Evolutionary conservation across 92 coral and sea anemone genomes (phyloP), one percentile per base, ranked within the genome.

Genomic region (Zoanthus gigantus): DNA sequence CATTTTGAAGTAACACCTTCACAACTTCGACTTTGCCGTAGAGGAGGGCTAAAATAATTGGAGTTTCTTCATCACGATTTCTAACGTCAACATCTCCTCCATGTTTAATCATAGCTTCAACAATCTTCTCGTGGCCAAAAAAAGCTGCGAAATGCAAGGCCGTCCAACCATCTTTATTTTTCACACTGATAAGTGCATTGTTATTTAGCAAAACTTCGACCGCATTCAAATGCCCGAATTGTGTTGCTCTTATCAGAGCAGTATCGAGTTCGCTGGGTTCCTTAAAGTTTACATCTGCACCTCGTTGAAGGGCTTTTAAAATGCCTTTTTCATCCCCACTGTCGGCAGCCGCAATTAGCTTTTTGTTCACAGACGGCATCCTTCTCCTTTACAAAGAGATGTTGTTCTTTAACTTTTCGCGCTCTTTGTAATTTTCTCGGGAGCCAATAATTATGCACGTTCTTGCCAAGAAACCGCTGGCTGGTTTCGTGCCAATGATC

Each of bases 41-140:
- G 47, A 47, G 56, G 9, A 71, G 71, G 17, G 83, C 83, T n/a
- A 77, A 30, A 65, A 77, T 77, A 2, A 77, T 45, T 8, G 83
- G 83, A 1, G 83, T 77, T 77, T 77, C 83, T 77, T 77, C 68
- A 37, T 77, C 67, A 34, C 48, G 48, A 7, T 77, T 77, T 56
- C 16, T 77, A 12, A 77, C 37, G 53, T 77, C 83, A 14, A 77
- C 83, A 7, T 77, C 83, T 77, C 83, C 83, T 57, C 83, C 83
- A 45, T 77, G 83, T 45, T 77, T 45, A 32, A 77, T 54, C 83
- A 77, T 77, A n/a, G 67, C 48, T 68, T 54, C 69, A 0, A 77
- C 83, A 56, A 77, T 77, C 47, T 77, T 9, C 29, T 77, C 83
- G 30, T 77, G 48, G 68, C 83, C 83, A 46, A 29, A 54, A 45